phyloP scores from a whole-genome alignment of 2,888 invertebrate species.

The Campoplex capitator region DNA sequence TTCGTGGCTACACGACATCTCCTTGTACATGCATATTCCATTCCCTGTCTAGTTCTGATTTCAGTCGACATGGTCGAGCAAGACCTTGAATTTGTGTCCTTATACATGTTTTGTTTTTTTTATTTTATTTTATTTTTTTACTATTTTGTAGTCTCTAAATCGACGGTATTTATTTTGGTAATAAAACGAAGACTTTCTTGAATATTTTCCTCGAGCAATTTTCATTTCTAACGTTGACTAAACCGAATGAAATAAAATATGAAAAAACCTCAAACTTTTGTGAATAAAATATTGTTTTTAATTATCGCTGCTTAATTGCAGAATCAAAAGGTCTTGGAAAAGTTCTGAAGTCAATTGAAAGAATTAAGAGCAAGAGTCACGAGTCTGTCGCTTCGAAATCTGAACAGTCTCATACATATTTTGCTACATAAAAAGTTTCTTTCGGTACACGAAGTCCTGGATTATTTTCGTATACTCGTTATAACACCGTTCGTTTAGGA shows the following conservation, averaged over 20 bases:
- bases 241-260: not conserved
- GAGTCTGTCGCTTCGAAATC: not conserved
- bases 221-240: not conserved
- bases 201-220: not conserved
- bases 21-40: slow-evolving; percentile 33
- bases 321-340: not conserved
- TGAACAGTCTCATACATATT: slow-evolving; percentile 1
- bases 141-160: not conserved
- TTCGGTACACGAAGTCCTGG: slow-evolving; percentile 2
- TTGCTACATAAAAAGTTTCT: slow-evolving; percentile 19
- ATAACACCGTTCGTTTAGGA: not conserved
- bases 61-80: not conserved
- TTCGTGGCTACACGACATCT: slow-evolving; percentile 39
- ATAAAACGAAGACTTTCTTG: not conserved
- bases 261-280: too few relatives aligned
- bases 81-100: not conserved
- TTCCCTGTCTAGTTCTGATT: not conserved
- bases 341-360: not conserved
- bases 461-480: slow-evolving; percentile 41
- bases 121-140: too few relatives aligned
- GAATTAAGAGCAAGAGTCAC: not conserved
- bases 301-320: not conserved
- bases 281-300: too few relatives aligned
- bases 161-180: not conserved
- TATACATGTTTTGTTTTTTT: not conserved